Base-by-base conservation (phyloP, 30 jellyfish, hydroid and myxozoan genomes). In the Pseudorhiza aurosa region DNA sequence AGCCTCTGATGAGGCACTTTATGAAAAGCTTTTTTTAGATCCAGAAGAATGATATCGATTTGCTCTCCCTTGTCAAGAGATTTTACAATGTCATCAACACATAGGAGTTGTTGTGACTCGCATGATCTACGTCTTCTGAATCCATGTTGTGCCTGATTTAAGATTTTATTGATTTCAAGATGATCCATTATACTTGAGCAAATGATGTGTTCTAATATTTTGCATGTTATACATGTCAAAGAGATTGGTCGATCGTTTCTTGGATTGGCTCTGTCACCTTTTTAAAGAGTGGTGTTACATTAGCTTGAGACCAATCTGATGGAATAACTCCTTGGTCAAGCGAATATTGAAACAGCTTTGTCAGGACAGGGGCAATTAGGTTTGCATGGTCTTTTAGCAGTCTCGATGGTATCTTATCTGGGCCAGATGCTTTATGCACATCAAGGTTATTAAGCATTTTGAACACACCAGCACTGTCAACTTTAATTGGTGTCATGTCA, bases 241-340 rank as follows among this genome's bases (percentile, higher is more conserved):
- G 85, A 80, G 56, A 80, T 65, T 2, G 84, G 77, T 69, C 91
- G 35, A 32, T 80, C 64, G 62, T 65, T 80, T 18, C 68, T 60
- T 1, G 91, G 91, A 53, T 65, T n/a, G n/a, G n/a, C n/a, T n/a
- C n/a, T n/a, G n/a, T n/a, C 56, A 11, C 56, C 17, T 42, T 42
- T 42, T 42, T 42, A 42, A 42, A 42, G 15, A 42, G 56, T 9
- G 56, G 56, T 9, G 56, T 42, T 42, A 42, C 56, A 42, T 42
- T 42, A 11, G 56, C 56, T 17, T 42, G 10, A 9, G 56, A 9
- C 56, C 56, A 42, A 17, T 42, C 56, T 42, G 15, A 9, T 42
- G 56, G 56, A 17, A 42, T 17, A 9, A 17, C 10, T 42, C 56
- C 56, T 42, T 42, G 56, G 56, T 42, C 17, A 9, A 42, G 10